Base-by-base conservation (phyloP, 2,888 invertebrate species). In the Ectemnius cavifrons region DNA sequence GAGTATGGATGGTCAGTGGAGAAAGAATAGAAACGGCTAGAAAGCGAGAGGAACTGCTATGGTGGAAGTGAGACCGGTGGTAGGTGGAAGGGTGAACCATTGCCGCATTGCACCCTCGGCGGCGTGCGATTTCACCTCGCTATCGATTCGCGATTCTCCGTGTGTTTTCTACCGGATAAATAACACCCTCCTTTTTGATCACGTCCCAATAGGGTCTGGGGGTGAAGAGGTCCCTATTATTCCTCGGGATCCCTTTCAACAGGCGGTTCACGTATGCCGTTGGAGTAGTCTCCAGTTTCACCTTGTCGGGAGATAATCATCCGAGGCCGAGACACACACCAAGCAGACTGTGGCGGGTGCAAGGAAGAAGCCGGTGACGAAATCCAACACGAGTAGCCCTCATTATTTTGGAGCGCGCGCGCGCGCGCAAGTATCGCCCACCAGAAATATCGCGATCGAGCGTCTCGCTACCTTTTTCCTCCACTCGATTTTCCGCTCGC, bases 61-160 rank as follows among this genome's bases (percentile, higher is more conserved):
- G 58, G 47, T 62, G 56, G 47, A 45, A 63, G 60, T 60, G 69
- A 75, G 60, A 63, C 57, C 63, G 74, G 37, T 37, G 37, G 37
- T 37, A 37, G 37, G 37, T 37, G 37, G 67, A 64, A 76, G 66
- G 79, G 77, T 69, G 71, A 73, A 67, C 80, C 79, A 81, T 85
- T 86, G 86, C 86, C 85, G 86, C 86, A 86, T 86, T 86, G 86
- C 86, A 86, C 85, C 86, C 84, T 84, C 73, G 85, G 78, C 78
- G 78, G 81, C 79, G 37, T 37, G 77, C 84, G 86, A 86, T 86
- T 85, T 86, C 82, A 79, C 82, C 79, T 83, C 37, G 37, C 80
- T 86, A 86, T 86, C 85, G 86, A 86, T 86, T 86, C 78, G 79
- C 81, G 80, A 86, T 86, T 85, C 85, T 82, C 82, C 76, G 80